These are phyloP conservation scores for Drosophila mimetica DNA, from an alignment of 2,888 invertebrate genomes.

Conservation along the genomic window DNA sequence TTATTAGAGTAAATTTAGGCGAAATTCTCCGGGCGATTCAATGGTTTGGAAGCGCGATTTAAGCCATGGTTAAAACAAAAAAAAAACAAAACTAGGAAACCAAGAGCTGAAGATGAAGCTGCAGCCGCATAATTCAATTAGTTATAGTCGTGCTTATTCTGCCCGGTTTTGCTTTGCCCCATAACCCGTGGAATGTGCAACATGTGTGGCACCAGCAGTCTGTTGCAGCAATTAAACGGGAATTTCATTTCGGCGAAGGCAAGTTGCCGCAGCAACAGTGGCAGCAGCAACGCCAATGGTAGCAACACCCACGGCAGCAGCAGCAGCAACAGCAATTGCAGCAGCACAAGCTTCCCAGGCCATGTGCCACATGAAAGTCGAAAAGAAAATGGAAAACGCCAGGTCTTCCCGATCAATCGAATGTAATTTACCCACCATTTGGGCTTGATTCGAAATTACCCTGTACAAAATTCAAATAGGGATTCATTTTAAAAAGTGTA, in stretches of 20 bases:
- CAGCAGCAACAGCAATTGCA: constrained; percentile 11
- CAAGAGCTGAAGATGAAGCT: constrained; percentile 1
- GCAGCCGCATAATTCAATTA: constrained; percentile 65
- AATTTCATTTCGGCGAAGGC: constrained; percentile 45
- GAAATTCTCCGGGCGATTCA: too few relatives aligned
- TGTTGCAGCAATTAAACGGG: constrained; percentile 58
- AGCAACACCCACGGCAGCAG: background rate
- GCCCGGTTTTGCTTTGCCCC: constrained; percentile 22
- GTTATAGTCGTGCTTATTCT: constrained; percentile 57
- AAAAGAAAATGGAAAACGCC: background rate
- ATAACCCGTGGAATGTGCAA: constrained; percentile 38
- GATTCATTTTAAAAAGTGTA: too few relatives aligned
- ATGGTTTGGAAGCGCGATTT: constrained; percentile 65
- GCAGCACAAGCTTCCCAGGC: background rate
- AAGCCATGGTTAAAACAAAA: background rate
- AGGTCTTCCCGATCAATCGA: background rate
- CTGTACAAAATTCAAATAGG: background rate
- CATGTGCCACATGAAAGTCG: constrained; percentile 12
- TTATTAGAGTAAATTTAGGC: too few relatives aligned
- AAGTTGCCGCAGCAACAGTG: constrained; percentile 17
- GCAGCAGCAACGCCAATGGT: constrained; percentile 11
- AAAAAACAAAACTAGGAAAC: background rate
- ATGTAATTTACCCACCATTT: constrained; percentile 9
- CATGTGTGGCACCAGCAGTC: constrained; percentile 44
- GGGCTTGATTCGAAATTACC: too few relatives aligned